phyloP scores from a whole-genome alignment of 2,113 vertebrate species.

The Austrofundulus limnaeus region DNA sequence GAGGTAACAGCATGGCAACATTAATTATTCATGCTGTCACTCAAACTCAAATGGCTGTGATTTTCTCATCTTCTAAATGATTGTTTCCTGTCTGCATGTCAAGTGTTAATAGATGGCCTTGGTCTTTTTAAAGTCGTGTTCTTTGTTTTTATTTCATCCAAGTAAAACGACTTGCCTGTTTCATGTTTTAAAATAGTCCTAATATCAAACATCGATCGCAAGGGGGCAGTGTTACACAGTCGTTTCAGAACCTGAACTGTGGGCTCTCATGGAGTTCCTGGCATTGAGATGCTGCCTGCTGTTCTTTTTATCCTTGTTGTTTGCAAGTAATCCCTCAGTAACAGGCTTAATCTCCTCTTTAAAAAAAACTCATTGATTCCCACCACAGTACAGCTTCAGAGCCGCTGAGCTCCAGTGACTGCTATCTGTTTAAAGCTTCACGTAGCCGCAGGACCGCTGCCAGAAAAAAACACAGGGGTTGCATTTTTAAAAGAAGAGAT shows the following conservation, averaged over 20 bases:
- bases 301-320: slow-evolving; percentile 27
- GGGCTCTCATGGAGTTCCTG: slow-evolving; percentile 21
- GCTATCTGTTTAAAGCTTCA: slow-evolving; percentile 26
- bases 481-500: slow-evolving; percentile 35
- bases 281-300: slow-evolving; percentile 21
- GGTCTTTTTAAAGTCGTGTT: background rate
- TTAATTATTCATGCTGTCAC: slow-evolving; percentile 62
- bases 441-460: slow-evolving; percentile 35
- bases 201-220: slow-evolving; percentile 45
- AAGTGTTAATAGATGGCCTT: slow-evolving; percentile 8
- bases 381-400: slow-evolving; percentile 35
- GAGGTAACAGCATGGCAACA: slow-evolving; percentile 37
- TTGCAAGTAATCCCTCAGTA: slow-evolving; percentile 34
- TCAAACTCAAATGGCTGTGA: slow-evolving; percentile 37
- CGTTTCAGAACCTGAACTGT: slow-evolving; percentile 14
- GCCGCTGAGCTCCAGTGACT: slow-evolving; percentile 35
- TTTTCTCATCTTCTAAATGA: slow-evolving; percentile 32
- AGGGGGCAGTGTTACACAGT: slow-evolving; percentile 71
- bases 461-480: slow-evolving; percentile 31
- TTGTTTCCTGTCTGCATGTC: slow-evolving; percentile 30
- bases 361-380: slow-evolving; percentile 37
- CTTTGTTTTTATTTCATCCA: background rate
- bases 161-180: slow-evolving; percentile 11
- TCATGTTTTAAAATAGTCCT: background rate
- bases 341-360: slow-evolving; percentile 47